phyloP scores from a whole-genome alignment of 92 coral and sea anemone genomes.

The Epizoanthus scotinus region DNA sequence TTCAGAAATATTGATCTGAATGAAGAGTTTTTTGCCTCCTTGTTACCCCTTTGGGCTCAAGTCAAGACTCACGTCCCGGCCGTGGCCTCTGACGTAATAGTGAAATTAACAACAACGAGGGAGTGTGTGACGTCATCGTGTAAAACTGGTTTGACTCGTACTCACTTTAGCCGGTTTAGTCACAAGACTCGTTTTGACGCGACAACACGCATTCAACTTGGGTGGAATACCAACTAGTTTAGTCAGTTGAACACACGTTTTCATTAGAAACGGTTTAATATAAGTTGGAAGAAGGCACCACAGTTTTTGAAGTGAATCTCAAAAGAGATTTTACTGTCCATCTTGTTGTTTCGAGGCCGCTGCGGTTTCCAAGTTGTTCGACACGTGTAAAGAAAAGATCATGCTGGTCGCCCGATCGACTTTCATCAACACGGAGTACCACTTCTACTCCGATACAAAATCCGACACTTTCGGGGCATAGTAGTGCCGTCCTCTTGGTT shows the following conservation, averaged over 20 bases:
- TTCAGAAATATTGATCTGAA: too few relatives aligned
- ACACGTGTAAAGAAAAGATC: slow-evolving; percentile 12
- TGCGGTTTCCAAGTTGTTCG: neutral
- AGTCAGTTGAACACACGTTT: neutral
- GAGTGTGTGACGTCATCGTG: slow-evolving; percentile 31
- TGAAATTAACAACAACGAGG: too few relatives aligned
- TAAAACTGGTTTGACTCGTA: slow-evolving; percentile 32
- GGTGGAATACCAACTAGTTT: neutral
- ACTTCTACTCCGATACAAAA: slow-evolving; percentile 40
- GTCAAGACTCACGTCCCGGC: too few relatives aligned
- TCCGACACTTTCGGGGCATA: slow-evolving; percentile 42
- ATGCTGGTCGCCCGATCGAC: slow-evolving; percentile 43
- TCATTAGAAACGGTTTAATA: neutral
- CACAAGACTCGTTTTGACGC: neutral
- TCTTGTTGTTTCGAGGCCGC: neutral
- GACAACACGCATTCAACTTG: too few relatives aligned
- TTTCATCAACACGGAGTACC: slow-evolving; percentile 33
- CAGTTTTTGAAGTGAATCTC: neutral
- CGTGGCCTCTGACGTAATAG: too few relatives aligned
- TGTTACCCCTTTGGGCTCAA: too few relatives aligned
- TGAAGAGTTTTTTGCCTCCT: too few relatives aligned
- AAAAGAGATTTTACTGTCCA: neutral
- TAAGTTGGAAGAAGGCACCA: neutral
- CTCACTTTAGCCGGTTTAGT: neutral
- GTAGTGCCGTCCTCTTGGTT: neutral